A percentile compares a stretch with the other conserved stretches of the same genome.
Evolutionary conservation across 2,113 vertebrate species (phyloP).

Genomic region (Anthoscopus minutus): DNA sequence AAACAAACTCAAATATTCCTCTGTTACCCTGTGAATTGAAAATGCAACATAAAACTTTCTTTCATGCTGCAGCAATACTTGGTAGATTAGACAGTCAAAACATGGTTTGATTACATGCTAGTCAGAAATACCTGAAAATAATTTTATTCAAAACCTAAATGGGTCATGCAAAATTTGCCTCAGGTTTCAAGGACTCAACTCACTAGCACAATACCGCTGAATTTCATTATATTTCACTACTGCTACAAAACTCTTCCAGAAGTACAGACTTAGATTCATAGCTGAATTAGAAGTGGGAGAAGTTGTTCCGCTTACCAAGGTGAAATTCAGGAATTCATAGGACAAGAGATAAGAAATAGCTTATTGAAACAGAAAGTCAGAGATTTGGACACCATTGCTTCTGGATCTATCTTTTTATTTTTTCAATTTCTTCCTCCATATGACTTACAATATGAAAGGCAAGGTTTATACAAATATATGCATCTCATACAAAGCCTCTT

Average conservation of each 20-base stretch:
- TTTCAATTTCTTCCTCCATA: background rate
- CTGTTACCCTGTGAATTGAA: background rate
- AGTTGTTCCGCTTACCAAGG: background rate
- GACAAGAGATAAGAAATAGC: background rate
- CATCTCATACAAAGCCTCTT: background rate
- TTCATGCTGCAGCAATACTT: background rate
- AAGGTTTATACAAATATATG: background rate
- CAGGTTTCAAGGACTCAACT: background rate
- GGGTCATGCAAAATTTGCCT: background rate
- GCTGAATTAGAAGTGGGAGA: background rate
- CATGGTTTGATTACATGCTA: background rate
- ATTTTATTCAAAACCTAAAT: background rate
- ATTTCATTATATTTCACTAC: background rate
- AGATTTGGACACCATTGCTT: background rate
- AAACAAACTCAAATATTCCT: background rate
- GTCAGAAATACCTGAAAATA: background rate
- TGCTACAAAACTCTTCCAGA: background rate
- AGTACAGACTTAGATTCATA: background rate
- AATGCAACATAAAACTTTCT: background rate
- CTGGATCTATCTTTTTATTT: background rate
- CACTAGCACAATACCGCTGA: background rate
- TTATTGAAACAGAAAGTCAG: background rate
- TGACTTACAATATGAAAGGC: background rate
- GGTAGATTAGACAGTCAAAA: background rate
- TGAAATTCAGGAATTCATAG: background rate